A percentile compares a stretch with the other conserved stretches of the same genome.
Evolutionary conservation across 2,888 invertebrate species (phyloP).

Genomic region (Agrotis segetum): DNA sequence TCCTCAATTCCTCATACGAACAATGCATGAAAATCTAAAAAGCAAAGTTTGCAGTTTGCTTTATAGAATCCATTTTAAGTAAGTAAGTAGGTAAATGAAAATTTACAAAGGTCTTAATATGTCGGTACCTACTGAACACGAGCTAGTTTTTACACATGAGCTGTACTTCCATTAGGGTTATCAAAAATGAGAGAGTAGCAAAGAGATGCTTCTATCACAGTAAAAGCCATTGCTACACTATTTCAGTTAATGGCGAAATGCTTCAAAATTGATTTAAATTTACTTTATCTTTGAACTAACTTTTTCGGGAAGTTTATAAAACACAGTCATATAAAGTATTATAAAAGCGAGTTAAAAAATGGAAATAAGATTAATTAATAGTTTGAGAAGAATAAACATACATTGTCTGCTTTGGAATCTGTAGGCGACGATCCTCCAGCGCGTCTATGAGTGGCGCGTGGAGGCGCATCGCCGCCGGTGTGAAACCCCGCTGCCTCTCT

Average conservation of each 20-base stretch:
- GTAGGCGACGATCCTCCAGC: too few relatives aligned
- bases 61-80: not conserved
- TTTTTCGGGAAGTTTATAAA: too few relatives aligned
- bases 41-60: not conserved
- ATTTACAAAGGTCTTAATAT: not conserved
- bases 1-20: not conserved
- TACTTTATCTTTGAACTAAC: not conserved
- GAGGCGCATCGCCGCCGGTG: too few relatives aligned
- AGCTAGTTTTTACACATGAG: not conserved
- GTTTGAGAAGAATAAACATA: too few relatives aligned
- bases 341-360: too few relatives aligned
- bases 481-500: too few relatives aligned
- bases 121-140: not conserved
- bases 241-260: not conserved
- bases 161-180: not conserved
- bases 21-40: not conserved
- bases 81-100: not conserved
- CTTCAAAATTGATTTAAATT: not conserved
- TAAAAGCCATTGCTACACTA: not conserved
- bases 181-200: not conserved
- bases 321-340: too few relatives aligned
- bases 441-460: too few relatives aligned
- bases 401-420: too few relatives aligned
- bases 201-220: not conserved
- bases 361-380: too few relatives aligned